Percentiles rank a stretch among this genome's conserved stretches.
Conservation (phyloP, 2,113 vertebrate species). For the Dromas ardeola region DNA sequence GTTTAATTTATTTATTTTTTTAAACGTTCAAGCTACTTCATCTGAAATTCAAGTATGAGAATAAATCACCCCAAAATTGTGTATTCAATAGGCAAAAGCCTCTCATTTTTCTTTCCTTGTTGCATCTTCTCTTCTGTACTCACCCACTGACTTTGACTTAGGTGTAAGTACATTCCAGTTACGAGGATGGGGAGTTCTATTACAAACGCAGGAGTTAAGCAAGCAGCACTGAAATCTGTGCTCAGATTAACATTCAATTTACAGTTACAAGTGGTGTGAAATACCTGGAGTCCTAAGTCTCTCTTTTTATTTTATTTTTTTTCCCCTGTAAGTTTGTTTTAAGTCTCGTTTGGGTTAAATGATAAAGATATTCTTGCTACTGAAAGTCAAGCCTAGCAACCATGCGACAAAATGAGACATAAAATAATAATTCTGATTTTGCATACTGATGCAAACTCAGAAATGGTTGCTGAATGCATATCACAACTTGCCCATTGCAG, state of each 20-base stretch:
- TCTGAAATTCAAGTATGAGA: not conserved
- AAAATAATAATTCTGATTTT: not conserved
- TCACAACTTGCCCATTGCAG: not conserved
- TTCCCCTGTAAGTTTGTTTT: not conserved
- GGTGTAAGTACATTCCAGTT: not conserved
- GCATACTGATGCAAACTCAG: not conserved
- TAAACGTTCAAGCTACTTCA: not conserved
- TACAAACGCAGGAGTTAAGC: not conserved
- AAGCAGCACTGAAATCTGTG: not conserved
- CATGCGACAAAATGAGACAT: not conserved
- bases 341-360: accelerated
- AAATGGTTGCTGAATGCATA: not conserved
- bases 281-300: not conserved
- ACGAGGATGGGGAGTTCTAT: not conserved
- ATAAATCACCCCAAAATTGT: not conserved
- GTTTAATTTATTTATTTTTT: not conserved
- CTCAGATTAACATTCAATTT: accelerated
- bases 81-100: not conserved
- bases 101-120: not conserved
- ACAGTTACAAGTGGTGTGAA: not conserved
- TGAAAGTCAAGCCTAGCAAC: not conserved
- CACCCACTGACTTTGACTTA: not conserved
- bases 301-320: no score
- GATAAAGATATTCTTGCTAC: not conserved
- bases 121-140: not conserved